phyloP scores from a whole-genome alignment of 2,888 invertebrate species.

The Lottia scabra region DNA sequence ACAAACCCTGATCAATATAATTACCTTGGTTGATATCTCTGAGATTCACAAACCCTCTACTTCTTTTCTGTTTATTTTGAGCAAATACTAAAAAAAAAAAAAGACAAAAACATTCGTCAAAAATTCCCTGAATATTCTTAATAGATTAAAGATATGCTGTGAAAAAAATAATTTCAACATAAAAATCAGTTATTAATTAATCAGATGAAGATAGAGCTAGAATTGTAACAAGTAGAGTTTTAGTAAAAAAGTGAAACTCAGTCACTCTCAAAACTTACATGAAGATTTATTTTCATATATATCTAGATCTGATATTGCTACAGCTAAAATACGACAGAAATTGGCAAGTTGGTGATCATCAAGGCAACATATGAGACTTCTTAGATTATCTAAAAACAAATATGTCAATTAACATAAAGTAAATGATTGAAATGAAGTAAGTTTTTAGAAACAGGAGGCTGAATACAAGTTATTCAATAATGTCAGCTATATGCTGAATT shows the following conservation, averaged over 20 bases:
- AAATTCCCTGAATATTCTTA: no score
- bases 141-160: no score
- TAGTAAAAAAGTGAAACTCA: no score
- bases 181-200: no score
- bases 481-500: neutral
- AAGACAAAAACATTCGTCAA: neutral
- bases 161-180: no score
- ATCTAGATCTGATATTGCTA: slow-evolving; percentile 70
- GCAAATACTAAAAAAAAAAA: slow-evolving; percentile 65
- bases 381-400: slow-evolving; percentile 56
- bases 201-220: no score
- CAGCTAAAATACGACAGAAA: slow-evolving; percentile 69
- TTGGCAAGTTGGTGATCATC: slow-evolving; percentile 67
- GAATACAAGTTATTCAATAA: neutral
- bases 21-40: slow-evolving; percentile 68
- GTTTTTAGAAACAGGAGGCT: neutral
- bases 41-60: slow-evolving; percentile 67
- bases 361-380: slow-evolving; percentile 55
- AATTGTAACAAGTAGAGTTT: no score
- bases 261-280: slow-evolving; percentile 47
- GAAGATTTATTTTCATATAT: slow-evolving; percentile 70
- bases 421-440: neutral
- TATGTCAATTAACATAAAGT: neutral
- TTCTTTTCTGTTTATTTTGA: slow-evolving; percentile 69
- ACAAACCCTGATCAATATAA: no score